phyloP scores from a whole-genome alignment of 2,113 vertebrate genomes.

The Enhydra lutris region DNA sequence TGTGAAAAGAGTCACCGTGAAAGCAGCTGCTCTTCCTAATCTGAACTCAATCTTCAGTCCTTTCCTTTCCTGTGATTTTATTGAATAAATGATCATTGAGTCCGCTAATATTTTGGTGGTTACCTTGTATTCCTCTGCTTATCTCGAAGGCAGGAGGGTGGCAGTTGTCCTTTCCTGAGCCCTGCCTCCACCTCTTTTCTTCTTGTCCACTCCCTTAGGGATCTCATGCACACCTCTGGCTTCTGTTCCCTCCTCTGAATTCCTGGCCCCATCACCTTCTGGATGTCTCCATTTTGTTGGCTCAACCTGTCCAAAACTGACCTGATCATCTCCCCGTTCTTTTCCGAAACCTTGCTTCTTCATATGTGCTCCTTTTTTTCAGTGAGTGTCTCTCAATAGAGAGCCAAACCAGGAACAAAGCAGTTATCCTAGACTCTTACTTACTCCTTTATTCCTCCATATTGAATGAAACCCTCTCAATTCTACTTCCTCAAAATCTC shows the following conservation, averaged over 20 bases:
- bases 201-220: background rate
- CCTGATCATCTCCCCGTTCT: background rate
- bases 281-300: background rate
- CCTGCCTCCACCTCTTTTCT: background rate
- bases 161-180: background rate
- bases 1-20: background rate
- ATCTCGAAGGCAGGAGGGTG: background rate
- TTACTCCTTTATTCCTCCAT: background rate
- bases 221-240: background rate
- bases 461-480: background rate
- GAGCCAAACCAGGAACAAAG: background rate
- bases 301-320: background rate
- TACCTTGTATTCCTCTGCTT: background rate
- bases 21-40: background rate
- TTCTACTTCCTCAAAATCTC: background rate
- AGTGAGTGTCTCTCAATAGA: background rate
- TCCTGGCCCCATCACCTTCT: background rate
- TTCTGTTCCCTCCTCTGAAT: background rate
- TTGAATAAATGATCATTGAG: background rate
- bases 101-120: background rate
- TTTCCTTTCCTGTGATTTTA: background rate
- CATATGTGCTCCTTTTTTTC: background rate
- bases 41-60: background rate
- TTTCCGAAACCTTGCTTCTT: background rate
- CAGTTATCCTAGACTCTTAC: background rate